Base-by-base conservation (phyloP, 2,888 invertebrate species). In the Nemapogon koenigi region DNA sequence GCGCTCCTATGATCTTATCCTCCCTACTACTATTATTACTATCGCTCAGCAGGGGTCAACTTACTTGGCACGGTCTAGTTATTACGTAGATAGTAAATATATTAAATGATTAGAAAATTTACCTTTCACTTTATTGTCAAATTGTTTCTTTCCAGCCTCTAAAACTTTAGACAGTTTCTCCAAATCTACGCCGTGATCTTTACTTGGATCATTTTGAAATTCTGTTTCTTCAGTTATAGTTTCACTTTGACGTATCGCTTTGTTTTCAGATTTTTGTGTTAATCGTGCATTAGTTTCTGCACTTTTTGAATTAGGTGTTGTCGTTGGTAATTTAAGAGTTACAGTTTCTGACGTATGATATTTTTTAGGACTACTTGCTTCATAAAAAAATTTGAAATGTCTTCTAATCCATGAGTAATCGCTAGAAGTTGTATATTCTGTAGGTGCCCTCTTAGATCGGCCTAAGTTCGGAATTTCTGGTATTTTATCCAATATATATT, bases 341-440 rank as follows among this genome's bases (percentile, higher is more conserved):
- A 70, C 57, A 1, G 57, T 65, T 43, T 72, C 60, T 1, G 61
- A 55, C 0, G 62, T 59, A 28, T 68, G 66, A 40, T 50, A 69
- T 39, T 68, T 70, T 39, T 55, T 67, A 1, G 62, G 59, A 2
- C 63, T 54, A 6, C 51, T 55, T 15, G 49, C 59, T 28, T 71
- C 69, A 11, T 65, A 48, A 33, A 62, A 66, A 10, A 71, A 37
- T 39, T 62, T 64, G 40, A 73, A 72, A 50, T 72, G 66, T 40
- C 61, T 71, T 39, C 59, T 68, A 38, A 73, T 65, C 72, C 72
- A 73, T 0, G 66, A 66, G 22, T 68, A 65, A 11, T 68, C 63
- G 37, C 53, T 65, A 49, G 64, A 70, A 2, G 67, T 67, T 0
- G 60, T n/a, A 61, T 4, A 11, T 28, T 28, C 13, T 10, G 8